These are phyloP conservation scores for Chelmon rostratus DNA, from an alignment of 2,797 vertebrate genomes.

Conservation along the genomic window DNA sequence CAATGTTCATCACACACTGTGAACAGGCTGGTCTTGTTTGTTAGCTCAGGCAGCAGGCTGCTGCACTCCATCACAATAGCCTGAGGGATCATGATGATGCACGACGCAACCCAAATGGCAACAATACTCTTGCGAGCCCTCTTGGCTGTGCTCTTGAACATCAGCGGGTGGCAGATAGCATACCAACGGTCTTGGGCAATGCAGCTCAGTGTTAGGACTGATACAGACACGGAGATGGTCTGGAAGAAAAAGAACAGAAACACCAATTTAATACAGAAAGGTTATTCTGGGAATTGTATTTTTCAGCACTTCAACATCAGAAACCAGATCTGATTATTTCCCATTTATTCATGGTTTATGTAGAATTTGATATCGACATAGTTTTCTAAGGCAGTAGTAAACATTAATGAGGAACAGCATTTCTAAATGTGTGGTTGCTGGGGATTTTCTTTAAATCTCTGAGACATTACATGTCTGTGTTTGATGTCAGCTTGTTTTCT, in stretches of 20 bases:
- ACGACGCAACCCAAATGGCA: constrained; percentile 96
- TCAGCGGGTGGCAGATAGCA: constrained; percentile 97
- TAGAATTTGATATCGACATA: too few relatives aligned
- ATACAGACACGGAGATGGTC: constrained; percentile 98
- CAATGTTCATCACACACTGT: constrained; percentile 97
- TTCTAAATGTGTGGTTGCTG: not conserved
- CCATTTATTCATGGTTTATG: not conserved
- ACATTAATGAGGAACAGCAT: not conserved
- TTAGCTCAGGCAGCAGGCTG: constrained; percentile 92
- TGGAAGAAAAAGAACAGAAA: constrained; percentile 68
- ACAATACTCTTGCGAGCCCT: constrained; percentile 94
- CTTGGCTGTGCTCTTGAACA: constrained; percentile 98
- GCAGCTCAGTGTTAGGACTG: constrained; percentile 96
- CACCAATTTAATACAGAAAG: not conserved
- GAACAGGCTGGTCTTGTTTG: constrained; percentile 97
- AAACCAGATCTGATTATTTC: not conserved
- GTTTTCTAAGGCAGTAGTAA: not conserved
- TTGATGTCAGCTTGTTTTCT: not conserved
- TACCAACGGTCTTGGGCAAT: constrained; percentile 98
- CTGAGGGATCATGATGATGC: constrained; percentile 96
- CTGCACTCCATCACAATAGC: constrained; percentile 97
- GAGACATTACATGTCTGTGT: not conserved
- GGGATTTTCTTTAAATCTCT: not conserved
- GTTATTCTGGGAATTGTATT: not conserved
- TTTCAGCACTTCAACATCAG: not conserved